A percentile compares a stretch with the other conserved stretches of the same genome.
These are phyloP conservation scores for Thalpophila matura DNA, from an alignment of 2,888 invertebrate genomes.

Conservation along the genomic window DNA sequence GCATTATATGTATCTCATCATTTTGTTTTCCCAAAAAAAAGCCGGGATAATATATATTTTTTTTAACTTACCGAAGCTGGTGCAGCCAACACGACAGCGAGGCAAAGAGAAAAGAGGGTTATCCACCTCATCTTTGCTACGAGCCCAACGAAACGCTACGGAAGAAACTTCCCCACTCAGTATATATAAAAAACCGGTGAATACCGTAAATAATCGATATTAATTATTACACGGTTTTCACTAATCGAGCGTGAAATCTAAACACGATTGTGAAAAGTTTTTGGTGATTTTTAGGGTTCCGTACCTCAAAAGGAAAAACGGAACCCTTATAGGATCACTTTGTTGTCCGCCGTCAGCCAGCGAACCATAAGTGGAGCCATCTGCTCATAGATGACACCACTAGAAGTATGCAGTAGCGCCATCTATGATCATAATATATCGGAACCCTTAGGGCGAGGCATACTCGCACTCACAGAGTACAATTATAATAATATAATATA, in stretches of 20 bases:
- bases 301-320: no score
- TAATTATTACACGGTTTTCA: constrained; percentile 62
- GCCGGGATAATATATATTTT: background rate
- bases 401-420: no score
- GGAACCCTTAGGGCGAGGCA: no score
- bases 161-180: constrained; percentile 11
- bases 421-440: no score
- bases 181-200: constrained; percentile 56
- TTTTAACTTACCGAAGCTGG: constrained; percentile 48
- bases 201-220: constrained; percentile 65
- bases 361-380: no score
- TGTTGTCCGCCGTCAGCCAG: no score
- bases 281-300: constrained; percentile 22
- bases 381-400: no score
- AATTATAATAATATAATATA: no score
- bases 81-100: constrained; percentile 53
- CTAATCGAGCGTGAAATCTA: constrained; percentile 65
- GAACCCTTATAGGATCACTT: no score
- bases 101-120: constrained; percentile 60
- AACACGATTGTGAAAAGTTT: constrained; percentile 27
- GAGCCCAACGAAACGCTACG: constrained; percentile 41
- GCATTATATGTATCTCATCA: background rate
- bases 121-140: constrained; percentile 65
- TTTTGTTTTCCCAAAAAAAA: background rate
- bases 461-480: no score